Conservation (phyloP, 2,113 vertebrate genomes). For the Chascanopsetta lugubris region DNA sequence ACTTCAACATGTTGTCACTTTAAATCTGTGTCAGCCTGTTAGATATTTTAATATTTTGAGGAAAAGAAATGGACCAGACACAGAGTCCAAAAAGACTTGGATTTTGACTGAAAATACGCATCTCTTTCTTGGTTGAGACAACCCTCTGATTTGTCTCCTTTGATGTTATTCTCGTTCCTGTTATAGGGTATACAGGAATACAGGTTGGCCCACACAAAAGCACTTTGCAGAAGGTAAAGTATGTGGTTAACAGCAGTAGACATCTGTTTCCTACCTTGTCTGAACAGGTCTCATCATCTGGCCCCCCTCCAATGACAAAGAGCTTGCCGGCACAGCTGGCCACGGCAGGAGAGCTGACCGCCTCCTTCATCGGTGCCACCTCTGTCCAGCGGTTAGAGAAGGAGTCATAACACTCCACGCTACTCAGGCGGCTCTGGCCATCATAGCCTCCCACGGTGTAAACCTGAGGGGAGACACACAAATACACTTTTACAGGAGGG, state of each 20-base stretch:
- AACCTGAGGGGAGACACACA: conserved; percentile 79
- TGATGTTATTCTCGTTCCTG: neutral
- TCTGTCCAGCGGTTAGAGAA: conserved; percentile 98
- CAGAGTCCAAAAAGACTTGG: too few species aligned
- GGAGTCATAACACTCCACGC: conserved; percentile 95
- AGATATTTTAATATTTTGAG: too few species aligned
- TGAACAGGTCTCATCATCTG: conserved; percentile 95
- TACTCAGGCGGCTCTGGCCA: conserved; percentile 95
- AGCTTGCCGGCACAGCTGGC: conserved; percentile 92
- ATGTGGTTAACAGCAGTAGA: neutral
- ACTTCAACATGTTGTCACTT: too few species aligned
- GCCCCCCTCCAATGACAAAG: conserved; percentile 95
- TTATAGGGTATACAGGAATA: conserved; percentile 17
- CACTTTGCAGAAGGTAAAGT: conserved; percentile 16
- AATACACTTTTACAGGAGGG: neutral
- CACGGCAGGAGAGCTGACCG: conserved; percentile 95
- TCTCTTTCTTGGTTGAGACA: conserved; percentile 9
- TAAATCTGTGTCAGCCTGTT: too few species aligned
- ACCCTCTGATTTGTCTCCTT: neutral
- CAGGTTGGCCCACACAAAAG: neutral
- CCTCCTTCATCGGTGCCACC: conserved; percentile 95
- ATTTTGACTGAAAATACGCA: too few species aligned
- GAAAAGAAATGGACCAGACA: too few species aligned
- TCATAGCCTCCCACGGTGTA: conserved; percentile 97
- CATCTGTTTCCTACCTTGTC: conserved; percentile 88